Evolutionary conservation across 1,140 invertebrate genomes (phyloP).

Genomic region (Lepidurus packardi): DNA sequence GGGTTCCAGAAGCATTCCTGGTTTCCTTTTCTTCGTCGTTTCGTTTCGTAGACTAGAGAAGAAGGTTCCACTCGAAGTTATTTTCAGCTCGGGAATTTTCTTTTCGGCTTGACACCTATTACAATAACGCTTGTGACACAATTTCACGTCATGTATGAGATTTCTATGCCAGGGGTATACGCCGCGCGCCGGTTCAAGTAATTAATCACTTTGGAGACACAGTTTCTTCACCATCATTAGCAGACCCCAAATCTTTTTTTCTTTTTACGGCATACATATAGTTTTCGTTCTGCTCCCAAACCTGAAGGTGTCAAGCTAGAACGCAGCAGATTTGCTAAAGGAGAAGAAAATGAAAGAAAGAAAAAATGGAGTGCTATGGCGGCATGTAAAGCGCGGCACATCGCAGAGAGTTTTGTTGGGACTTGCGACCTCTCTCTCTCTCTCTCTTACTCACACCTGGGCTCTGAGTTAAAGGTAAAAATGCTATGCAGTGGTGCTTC

Average conservation of each 20-base stretch:
- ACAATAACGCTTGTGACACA: background rate
- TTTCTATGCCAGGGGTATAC: background rate
- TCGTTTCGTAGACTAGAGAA: background rate
- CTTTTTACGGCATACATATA: background rate
- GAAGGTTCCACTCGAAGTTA: background rate
- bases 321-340: background rate
- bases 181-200: background rate
- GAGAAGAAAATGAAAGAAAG: conserved; percentile 1
- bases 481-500: conserved; percentile 7
- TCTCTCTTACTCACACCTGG: background rate
- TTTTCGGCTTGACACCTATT: background rate
- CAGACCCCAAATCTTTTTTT: background rate
- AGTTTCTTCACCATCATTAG: background rate
- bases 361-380: background rate
- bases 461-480: conserved; percentile 7
- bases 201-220: conserved; percentile 20
- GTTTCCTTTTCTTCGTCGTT: background rate
- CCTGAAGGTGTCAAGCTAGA: background rate
- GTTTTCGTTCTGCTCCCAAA: background rate
- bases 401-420: background rate
- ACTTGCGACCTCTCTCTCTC: background rate
- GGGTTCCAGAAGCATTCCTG: background rate
- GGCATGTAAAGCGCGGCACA: conserved; percentile 2
- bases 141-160: background rate
- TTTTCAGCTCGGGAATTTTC: background rate